Evolutionary conservation across 2,888 invertebrate species (phyloP), one percentile per base, ranked within the genome.

Genomic region (Empis livida): DNA sequence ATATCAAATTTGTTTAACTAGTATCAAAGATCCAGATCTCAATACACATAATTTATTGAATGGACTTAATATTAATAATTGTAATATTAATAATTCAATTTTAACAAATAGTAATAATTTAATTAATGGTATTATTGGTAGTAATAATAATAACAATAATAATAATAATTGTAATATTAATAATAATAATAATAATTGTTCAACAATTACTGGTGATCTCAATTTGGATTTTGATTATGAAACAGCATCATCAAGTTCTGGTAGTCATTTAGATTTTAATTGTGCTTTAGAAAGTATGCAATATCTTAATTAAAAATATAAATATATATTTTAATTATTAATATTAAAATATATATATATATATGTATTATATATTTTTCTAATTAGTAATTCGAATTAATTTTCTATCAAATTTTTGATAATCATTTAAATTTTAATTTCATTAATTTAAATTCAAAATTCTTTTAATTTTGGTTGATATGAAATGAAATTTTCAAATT

Each of bases 201-300:
- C 39, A 17, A 16, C 47, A 27, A 43, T 42, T 40, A 14, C 46
- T 15, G 37, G 13, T 46, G 51, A 51, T 51, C 49, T 51, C 49
- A 47, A 47, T 45, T 30, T 51, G 42, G 48, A 48, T 42, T 49
- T 47, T 31, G 47, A 51, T 41, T 46, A 48, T 42, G 51, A 53
- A 43, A 50, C 51, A 15, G 42, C 49, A 15, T 50, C 52, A 35
- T 51, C 53, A 35, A 53, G 51, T 48, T 53, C 55, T 43, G 53
- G 53, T 49, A 54, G 53, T 49, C 55, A 55, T 48, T 51, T 55
- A 50, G 50, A 52, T 49, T 54, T 54, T 48, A 44, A 48, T 44
- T 51, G 51, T 49, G 49, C 48, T 49, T 49, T 46, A 44, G 48
- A 51, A 47, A 49, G 45, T 49, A 35, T 51, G 45, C 47, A 50